phyloP scores from a whole-genome alignment of 2,888 invertebrate species.

The Campoletis raptor region DNA sequence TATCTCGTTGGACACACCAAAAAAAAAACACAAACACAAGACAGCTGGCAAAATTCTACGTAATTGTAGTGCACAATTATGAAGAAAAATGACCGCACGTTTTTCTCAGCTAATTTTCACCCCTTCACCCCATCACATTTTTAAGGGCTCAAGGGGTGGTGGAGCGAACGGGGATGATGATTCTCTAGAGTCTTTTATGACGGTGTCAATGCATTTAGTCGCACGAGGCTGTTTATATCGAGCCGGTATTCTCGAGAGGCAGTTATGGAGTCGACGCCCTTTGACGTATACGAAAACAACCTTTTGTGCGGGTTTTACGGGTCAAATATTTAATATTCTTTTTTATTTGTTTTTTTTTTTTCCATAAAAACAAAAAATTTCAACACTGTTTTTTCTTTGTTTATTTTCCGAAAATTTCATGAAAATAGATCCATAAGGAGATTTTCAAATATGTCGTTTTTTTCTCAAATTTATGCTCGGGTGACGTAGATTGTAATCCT shows the following conservation, averaged over 20 bases:
- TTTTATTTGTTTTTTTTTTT: not conserved
- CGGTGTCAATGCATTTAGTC: not conserved
- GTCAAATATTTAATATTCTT: not conserved
- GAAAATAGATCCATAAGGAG: not conserved
- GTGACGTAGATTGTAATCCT: not conserved
- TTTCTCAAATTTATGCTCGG: not conserved
- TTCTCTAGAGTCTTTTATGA: constrained; percentile 16
- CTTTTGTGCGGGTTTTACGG: not conserved
- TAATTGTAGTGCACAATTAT: not conserved
- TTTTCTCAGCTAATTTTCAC: not conserved
- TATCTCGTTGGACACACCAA: not conserved
- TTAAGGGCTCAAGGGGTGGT: not conserved
- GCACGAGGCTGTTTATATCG: constrained; percentile 9
- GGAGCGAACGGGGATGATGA: not conserved
- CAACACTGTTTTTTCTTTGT: not conserved
- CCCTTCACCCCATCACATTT: not conserved
- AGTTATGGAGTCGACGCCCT: constrained; percentile 57
- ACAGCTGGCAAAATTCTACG: not conserved
- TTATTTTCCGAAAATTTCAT: not conserved
- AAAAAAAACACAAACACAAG: not conserved
- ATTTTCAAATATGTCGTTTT: not conserved
- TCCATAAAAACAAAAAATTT: not conserved
- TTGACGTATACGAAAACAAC: constrained; percentile 39
- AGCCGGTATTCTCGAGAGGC: constrained; percentile 23
- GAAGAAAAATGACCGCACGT: not conserved